Evolutionary conservation across 2,888 invertebrate species (phyloP), one percentile per base, ranked within the genome.

Genomic region (Blastobasis lacticolella): DNA sequence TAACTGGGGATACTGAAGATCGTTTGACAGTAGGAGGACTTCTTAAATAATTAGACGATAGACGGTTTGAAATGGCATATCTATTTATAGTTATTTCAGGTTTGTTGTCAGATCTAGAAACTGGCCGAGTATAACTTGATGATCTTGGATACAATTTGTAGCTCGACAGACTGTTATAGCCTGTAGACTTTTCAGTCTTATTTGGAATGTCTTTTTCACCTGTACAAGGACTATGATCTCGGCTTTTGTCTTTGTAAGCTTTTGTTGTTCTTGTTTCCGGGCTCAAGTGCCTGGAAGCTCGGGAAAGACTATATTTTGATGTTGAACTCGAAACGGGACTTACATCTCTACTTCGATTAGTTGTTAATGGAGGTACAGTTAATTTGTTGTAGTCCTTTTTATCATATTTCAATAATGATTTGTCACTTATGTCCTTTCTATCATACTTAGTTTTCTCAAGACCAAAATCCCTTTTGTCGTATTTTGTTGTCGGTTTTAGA

Each of bases 181-280:
- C 78, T 63, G 87, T 69, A 71, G 90, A 81, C 73, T 90, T 89
- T 64, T 88, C 88, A 81, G 88, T 86, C 84, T 88, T 88, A 65
- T 72, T 86, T 82, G 88, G 87, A 88, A 88, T 88, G 87, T 88
- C 83, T 84, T 84, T 89, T 64, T 86, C 88, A 61, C 81, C 86
- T 67, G 85, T 89, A 58, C 76, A 71, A 55, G 91, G 90, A 67
- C 91, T 92, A 9, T 89, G 83, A 67, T 92, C 92, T 58, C 91
- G 84, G 47, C 69, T 78, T 73, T 84, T 86, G 54, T 83, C 82
- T 76, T 82, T 85, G 54, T 66, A 75, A 58, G 57, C 76, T 69
- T 82, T 86, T 6, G 72, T 65, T 45, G 66, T 64, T 72, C 77
- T 79, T 60, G 86, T 82, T 37, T 87, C 89, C 8, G 90, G 90